Conservation (phyloP, 1,140 invertebrate species). For the Papilio xuthus region DNA sequence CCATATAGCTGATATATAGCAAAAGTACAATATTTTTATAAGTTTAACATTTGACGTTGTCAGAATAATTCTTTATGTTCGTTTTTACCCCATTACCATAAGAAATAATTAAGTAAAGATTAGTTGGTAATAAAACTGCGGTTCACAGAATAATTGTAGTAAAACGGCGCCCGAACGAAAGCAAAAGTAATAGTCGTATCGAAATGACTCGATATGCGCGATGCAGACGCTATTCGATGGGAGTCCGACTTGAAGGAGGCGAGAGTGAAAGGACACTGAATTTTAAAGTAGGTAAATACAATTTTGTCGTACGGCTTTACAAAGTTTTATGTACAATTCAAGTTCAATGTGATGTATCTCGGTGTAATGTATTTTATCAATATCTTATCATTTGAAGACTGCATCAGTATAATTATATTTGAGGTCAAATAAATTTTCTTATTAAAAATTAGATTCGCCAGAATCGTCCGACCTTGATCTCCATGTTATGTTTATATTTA, state of each 20-base stretch:
- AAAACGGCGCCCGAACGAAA: slow-evolving; percentile 48
- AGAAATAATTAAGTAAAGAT: not conserved
- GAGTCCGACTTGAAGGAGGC: slow-evolving; percentile 65
- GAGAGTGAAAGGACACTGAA: slow-evolving; percentile 68
- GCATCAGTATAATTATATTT: not conserved
- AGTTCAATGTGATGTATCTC: not conserved
- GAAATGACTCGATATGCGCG: slow-evolving; percentile 62
- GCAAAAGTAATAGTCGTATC: slow-evolving; percentile 58
- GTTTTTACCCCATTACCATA: not conserved
- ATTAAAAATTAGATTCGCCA: too few species aligned
- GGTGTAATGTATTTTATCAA: not conserved
- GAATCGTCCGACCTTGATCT: too few species aligned
- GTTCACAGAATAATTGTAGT: slow-evolving; percentile 20
- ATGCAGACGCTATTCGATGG: slow-evolving; percentile 47
- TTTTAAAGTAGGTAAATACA: slow-evolving; percentile 14
- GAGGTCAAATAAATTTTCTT: too few species aligned
- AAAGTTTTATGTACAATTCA: not conserved
- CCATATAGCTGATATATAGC: not conserved
- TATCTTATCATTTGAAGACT: not conserved
- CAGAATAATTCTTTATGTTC: not conserved
- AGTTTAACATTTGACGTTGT: not conserved
- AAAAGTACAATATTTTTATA: not conserved
- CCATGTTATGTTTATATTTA: too few species aligned
- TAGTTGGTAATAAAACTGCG: not conserved
- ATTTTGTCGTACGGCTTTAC: slow-evolving; percentile 6